Percentiles rank a stretch among this genome's conserved stretches.
Evolutionary conservation across 35 echinoderm and acorn worm species (phyloP).

Genomic region (Lytechinus pictus): DNA sequence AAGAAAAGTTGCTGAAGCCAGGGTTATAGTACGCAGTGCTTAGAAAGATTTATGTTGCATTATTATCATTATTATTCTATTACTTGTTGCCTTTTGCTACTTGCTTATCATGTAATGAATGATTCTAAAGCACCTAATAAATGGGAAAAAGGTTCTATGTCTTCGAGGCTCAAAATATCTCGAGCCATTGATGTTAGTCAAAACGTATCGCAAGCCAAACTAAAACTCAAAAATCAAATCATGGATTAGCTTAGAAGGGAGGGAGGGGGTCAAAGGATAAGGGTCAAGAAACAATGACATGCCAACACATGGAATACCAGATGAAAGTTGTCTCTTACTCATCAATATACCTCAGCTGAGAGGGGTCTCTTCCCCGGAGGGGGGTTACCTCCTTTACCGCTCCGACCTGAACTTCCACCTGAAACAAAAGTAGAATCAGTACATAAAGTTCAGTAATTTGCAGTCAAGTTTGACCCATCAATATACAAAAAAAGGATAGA

Average conservation of each 20-base stretch:
- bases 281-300: conserved; percentile 43
- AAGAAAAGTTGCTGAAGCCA: too few relatives aligned
- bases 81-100: too few relatives aligned
- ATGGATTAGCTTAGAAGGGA: background rate
- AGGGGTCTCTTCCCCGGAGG: conserved; percentile 34
- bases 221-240: background rate
- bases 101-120: background rate
- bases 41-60: too few relatives aligned
- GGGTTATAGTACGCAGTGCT: too few relatives aligned
- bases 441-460: too few relatives aligned
- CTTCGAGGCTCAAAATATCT: background rate
- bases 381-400: background rate
- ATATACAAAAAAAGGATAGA: too few relatives aligned
- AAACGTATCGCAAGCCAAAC: background rate
- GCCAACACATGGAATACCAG: conserved; percentile 54
- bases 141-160: background rate
- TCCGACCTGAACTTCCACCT: conserved; percentile 17
- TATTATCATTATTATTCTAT: too few relatives aligned
- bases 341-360: conserved; percentile 53
- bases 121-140: background rate
- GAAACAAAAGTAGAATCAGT: background rate
- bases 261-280: background rate
- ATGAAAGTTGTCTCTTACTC: conserved; percentile 44
- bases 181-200: background rate
- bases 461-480: too few relatives aligned